phyloP scores from a whole-genome alignment of 2,797 vertebrate genomes.

The Erethizon dorsatum region DNA sequence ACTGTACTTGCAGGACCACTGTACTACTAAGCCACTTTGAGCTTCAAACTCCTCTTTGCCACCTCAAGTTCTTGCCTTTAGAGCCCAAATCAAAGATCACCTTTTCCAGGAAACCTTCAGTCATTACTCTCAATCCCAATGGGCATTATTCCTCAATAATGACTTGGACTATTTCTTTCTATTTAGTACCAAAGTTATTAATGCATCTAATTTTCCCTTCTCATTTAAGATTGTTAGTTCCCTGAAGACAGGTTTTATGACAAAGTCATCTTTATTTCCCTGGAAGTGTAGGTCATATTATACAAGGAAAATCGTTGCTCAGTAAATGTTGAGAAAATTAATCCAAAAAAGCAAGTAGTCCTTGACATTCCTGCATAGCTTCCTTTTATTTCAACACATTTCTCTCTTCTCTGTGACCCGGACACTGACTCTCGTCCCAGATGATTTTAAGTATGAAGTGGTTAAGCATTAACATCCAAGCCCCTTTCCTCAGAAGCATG shows the following conservation, averaged over 20 bases:
- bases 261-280: background rate
- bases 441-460: constrained; percentile 14
- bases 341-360: background rate
- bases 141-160: background rate
- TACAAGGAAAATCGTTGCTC: constrained; percentile 1
- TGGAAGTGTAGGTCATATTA: background rate
- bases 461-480: constrained; percentile 10
- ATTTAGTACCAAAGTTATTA: background rate
- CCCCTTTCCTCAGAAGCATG: constrained; percentile 24
- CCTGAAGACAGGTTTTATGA: background rate
- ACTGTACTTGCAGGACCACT: background rate
- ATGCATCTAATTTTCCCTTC: background rate
- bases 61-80: background rate
- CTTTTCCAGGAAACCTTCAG: constrained; percentile 1
- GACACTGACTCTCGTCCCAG: background rate
- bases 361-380: background rate
- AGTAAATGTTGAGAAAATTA: constrained; percentile 33
- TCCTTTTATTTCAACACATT: background rate
- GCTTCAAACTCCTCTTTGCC: background rate
- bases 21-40: background rate
- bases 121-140: background rate
- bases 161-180: background rate
- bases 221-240: background rate
- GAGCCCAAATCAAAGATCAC: background rate
- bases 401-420: background rate